These are phyloP conservation scores for Epizoanthus ramosus DNA, from an alignment of 92 coral and sea anemone genomes.

Conservation along the genomic window DNA sequence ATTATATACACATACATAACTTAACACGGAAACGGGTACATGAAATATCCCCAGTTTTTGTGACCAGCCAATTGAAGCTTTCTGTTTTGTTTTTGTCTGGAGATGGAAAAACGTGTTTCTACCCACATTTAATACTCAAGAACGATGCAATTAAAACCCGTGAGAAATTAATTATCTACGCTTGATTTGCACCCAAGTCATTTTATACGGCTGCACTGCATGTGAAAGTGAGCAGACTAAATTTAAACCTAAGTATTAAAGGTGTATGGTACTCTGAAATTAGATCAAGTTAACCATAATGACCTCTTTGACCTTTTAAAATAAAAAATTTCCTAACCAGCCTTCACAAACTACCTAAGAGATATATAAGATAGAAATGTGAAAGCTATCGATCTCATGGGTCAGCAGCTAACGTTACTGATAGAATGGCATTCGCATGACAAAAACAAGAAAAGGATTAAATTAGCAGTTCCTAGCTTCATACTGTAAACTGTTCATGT, in stretches of 20 bases:
- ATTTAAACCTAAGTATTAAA: neutral
- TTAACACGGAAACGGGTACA: neutral
- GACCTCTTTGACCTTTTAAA: conserved; percentile 33
- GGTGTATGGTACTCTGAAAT: neutral
- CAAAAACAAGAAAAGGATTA: no score
- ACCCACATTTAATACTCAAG: neutral
- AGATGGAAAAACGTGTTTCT: neutral
- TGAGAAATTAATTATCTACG: no score
- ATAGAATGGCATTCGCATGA: no score
- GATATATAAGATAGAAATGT: no score
- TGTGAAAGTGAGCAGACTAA: neutral
- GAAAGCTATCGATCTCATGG: no score
- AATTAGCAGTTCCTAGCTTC: no score
- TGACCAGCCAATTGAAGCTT: neutral
- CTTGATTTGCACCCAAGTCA: no score
- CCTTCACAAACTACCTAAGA: no score
- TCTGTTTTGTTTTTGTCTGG: neutral
- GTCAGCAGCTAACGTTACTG: no score
- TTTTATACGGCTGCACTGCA: neutral
- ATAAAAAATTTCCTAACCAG: neutral
- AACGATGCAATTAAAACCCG: no score
- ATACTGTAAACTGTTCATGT: no score
- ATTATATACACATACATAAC: neutral
- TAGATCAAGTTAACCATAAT: neutral
- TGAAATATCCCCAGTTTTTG: neutral